These are phyloP conservation scores for Fabriciana adippe DNA, from an alignment of 2,888 invertebrate genomes.

Conservation along the genomic window DNA sequence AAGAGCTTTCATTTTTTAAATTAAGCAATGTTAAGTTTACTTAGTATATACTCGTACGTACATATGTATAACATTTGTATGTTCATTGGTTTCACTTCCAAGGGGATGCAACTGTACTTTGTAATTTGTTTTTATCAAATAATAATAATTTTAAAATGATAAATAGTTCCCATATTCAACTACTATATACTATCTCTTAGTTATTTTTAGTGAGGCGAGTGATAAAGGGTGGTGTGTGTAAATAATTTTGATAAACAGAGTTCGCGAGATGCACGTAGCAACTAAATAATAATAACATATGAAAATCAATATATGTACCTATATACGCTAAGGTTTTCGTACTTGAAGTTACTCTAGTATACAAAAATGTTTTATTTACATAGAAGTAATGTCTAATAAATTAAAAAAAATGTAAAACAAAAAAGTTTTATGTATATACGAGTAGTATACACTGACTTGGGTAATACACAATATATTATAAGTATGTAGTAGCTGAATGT, in stretches of 20 bases:
- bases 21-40: not conserved
- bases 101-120: not conserved
- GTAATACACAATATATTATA: too few relatives aligned
- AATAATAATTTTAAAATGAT: not conserved
- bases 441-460: too few relatives aligned
- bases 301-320: too few relatives aligned
- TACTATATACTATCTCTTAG: constrained; percentile 1
- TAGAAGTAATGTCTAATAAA: too few relatives aligned
- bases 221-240: not conserved
- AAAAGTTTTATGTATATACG: too few relatives aligned
- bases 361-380: too few relatives aligned
- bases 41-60: not conserved
- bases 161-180: constrained; percentile 3
- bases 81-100: not conserved
- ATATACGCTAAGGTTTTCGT: too few relatives aligned
- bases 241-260: constrained; percentile 9
- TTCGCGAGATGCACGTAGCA: not conserved
- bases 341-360: too few relatives aligned
- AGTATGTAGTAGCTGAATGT: not conserved
- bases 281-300: too few relatives aligned
- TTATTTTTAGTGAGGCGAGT: constrained; percentile 6
- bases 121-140: not conserved
- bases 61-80: not conserved
- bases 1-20: constrained; percentile 38
- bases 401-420: too few relatives aligned